Percentiles rank a stretch among this genome's conserved stretches.
Evolutionary conservation across 1,140 invertebrate genomes (phyloP).

Genomic region (Camponotus pennsylvanicus): DNA sequence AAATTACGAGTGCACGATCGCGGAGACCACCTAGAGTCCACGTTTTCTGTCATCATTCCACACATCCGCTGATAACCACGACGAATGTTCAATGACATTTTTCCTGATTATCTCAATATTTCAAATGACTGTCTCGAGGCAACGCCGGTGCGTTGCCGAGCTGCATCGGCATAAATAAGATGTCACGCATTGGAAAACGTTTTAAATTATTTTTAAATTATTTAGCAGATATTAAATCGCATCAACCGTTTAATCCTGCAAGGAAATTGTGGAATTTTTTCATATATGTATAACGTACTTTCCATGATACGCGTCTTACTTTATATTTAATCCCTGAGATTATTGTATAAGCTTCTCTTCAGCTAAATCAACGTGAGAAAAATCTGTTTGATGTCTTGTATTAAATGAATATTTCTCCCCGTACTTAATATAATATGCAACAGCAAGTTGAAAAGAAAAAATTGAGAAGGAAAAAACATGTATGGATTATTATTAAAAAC

Average conservation of each 20-base stretch:
- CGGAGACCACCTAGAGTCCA: slow-evolving; percentile 25
- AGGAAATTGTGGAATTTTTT: background rate
- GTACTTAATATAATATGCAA: background rate
- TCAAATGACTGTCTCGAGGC: background rate
- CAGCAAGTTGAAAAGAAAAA: background rate
- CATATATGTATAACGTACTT: background rate
- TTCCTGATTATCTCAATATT: slow-evolving; percentile 12
- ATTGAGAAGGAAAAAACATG: background rate
- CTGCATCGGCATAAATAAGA: background rate
- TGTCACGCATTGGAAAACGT: background rate
- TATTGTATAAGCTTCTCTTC: background rate
- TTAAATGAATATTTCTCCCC: background rate
- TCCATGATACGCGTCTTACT: background rate
- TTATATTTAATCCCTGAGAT: background rate
- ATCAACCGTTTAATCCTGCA: background rate
- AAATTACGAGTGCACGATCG: slow-evolving; percentile 48
- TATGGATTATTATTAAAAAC: background rate
- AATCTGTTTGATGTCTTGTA: background rate
- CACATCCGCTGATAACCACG: background rate
- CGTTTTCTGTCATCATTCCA: slow-evolving; percentile 34
- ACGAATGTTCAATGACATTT: slow-evolving; percentile 39
- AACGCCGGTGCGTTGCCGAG: background rate
- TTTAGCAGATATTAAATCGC: background rate
- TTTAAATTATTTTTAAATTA: background rate
- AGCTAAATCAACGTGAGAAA: background rate